Evolutionary conservation across 2,113 vertebrate genomes (phyloP).

Genomic region (Caretta caretta): DNA sequence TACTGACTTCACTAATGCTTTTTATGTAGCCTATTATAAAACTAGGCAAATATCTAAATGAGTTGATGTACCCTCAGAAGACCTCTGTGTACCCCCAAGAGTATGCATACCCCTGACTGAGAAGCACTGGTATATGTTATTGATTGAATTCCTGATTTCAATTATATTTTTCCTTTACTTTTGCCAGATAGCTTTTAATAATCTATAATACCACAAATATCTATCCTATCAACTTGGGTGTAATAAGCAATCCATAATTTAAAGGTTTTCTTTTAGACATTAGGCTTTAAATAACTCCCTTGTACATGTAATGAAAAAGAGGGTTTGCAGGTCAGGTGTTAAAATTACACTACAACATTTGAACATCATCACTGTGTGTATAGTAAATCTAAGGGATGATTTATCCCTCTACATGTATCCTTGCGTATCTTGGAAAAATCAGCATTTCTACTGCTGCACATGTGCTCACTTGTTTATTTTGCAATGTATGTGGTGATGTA

Average conservation of each 20-base stretch:
- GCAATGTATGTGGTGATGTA: neutral
- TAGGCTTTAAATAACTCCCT: neutral
- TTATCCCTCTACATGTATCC: neutral
- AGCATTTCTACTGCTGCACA: neutral
- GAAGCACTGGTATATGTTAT: neutral
- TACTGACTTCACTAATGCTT: too few species aligned
- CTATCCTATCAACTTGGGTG: neutral
- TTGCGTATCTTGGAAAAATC: neutral
- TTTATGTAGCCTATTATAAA: too few species aligned
- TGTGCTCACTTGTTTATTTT: neutral
- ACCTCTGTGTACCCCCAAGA: too few species aligned
- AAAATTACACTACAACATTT: neutral
- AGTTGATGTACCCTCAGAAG: too few species aligned
- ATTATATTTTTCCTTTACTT: neutral
- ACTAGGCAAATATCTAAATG: too few species aligned
- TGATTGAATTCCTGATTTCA: neutral
- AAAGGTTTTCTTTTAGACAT: neutral
- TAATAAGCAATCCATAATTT: neutral
- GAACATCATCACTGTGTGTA: neutral
- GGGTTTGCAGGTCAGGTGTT: neutral
- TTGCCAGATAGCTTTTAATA: slow-evolving; percentile 20
- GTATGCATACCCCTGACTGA: too few species aligned
- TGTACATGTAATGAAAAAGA: neutral
- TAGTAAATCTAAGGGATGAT: neutral
- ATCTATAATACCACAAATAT: neutral